Evolutionary conservation across 1,140 invertebrate species (phyloP).

Genomic region (Calephelis nemesis): DNA sequence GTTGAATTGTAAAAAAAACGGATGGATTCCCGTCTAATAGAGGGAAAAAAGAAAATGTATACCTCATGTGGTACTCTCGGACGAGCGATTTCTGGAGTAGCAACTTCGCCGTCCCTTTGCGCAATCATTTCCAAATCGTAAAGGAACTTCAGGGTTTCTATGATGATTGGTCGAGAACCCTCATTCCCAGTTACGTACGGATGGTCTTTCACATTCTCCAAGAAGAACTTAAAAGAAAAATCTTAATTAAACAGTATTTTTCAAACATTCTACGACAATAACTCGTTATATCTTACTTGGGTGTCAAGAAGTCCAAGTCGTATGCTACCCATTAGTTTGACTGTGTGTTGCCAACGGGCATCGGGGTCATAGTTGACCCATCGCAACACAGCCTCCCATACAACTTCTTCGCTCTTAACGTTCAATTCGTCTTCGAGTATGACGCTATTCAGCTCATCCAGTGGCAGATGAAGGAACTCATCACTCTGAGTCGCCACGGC

Average conservation of each 20-base stretch:
- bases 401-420: conserved; percentile 81
- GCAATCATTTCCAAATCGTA: conserved; percentile 81
- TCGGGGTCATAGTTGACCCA: conserved; percentile 82
- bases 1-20: no score
- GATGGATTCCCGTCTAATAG: not conserved
- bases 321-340: conserved; percentile 88
- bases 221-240: conserved; percentile 70
- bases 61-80: conserved; percentile 85
- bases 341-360: conserved; percentile 83
- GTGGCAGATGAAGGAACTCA: conserved; percentile 85
- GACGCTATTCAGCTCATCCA: conserved; percentile 85
- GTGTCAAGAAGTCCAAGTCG: conserved; percentile 92
- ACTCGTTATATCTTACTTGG: conserved; percentile 71
- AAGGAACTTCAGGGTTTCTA: conserved; percentile 82
- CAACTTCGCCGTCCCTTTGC: conserved; percentile 80
- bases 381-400: conserved; percentile 80
- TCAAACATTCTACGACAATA: not conserved
- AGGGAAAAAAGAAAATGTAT: conserved; percentile 1
- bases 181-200: conserved; percentile 83
- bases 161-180: conserved; percentile 83
- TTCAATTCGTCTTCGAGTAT: conserved; percentile 89
- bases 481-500: conserved; percentile 84
- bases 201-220: conserved; percentile 82
- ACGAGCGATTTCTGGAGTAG: conserved; percentile 81
- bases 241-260: conserved; percentile 1